Evolutionary conservation across 2,888 invertebrate species (phyloP), one percentile per base, ranked within the genome.

Genomic region (Reticulitermes lucifugus): DNA sequence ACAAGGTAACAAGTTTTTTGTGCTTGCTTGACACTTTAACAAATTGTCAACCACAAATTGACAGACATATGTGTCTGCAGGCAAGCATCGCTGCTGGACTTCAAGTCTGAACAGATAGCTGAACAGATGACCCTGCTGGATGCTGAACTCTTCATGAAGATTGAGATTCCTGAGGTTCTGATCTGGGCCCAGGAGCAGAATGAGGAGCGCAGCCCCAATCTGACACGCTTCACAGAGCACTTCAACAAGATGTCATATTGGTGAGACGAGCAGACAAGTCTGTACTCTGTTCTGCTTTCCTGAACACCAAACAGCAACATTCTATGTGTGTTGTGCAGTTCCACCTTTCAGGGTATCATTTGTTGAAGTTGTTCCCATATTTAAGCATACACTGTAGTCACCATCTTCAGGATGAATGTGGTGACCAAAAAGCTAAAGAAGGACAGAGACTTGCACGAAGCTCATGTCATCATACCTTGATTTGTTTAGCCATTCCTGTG

Each of bases 221-320:
- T 99, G 85, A 98, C 98, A 59, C 93, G 96, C 88, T 99, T 99
- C 90, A 99, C 99, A 0, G 98, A 99, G 90, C 99, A 99, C 91
- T 99, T 99, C 91, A 99, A 99, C 91, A 99, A 99, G 92, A 98
- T 99, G 98, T 98, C 98, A 86, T 99, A 97, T 90, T 99, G 99
- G 99, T 94, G 90, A 89, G 91, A 88, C 2, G 14, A 55, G 5
- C 55, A 55, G 14, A 9, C 55, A 55, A 18, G 18, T 18, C 18
- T 55, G 14, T 18, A 18, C 4, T 46, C 12, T 46, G 12, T 1
- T 12, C 46, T 0, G 35, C 4, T 35, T 35, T 35, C 35, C 35
- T 35, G 35, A 35, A 35, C 3, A 35, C 35, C 35, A 35, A 35
- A 35, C 35, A 35, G 4, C 4, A 35, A 35, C 4, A 35, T 35